Evolutionary conservation across 2,797 vertebrate genomes (phyloP), one percentile per base, ranked within the genome.

Genomic region (Megalops cyprinoides): DNA sequence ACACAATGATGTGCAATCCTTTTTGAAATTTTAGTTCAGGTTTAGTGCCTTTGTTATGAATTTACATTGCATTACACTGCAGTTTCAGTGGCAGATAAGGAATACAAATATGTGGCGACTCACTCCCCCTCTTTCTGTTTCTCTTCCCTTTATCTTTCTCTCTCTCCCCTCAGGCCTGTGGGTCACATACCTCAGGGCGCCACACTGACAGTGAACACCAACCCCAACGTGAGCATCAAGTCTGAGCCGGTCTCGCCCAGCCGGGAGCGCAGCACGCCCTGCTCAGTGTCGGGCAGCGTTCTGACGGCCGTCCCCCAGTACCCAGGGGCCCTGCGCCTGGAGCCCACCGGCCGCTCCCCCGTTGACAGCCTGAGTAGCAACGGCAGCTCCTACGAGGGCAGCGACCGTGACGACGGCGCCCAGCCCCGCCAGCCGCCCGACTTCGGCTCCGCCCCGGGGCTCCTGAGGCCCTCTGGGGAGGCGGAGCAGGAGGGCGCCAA

Each of bases 311-410:
- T 84, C 34, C 78, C 92, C 1, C 87, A 91, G 49, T 96, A 96
- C 84, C 87, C 96, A 3, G 89, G 95, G 39, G 84, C 93, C 79
- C 58, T 94, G 86, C 87, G 91, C 39, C 90, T 95, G 88, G 94
- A 96, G 65, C 90, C 60, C 62, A 95, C 85, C 39, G 96, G 95
- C 65, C 96, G 94, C 86, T 98, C 96, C 0, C 97, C 97, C 0
- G 96, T 96, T 0, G 96, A 98, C 88, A 96, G 96, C 93, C 97
- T 98, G 90, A 98, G 98, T 95, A 98, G 97, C 85, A 97, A 96
- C 44, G 95, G 96, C 91, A 97, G 96, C 94, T 96, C 97, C 58
- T 98, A 97, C 15, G 97, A 99, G 9, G 95, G 97, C 71, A 95
- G 94, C 20, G 97, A 99, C 90, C 94, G 97, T 80, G 98, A 99